Base-by-base conservation (phyloP, 2,797 vertebrate genomes). In the Melanotaenia pygmaea region DNA sequence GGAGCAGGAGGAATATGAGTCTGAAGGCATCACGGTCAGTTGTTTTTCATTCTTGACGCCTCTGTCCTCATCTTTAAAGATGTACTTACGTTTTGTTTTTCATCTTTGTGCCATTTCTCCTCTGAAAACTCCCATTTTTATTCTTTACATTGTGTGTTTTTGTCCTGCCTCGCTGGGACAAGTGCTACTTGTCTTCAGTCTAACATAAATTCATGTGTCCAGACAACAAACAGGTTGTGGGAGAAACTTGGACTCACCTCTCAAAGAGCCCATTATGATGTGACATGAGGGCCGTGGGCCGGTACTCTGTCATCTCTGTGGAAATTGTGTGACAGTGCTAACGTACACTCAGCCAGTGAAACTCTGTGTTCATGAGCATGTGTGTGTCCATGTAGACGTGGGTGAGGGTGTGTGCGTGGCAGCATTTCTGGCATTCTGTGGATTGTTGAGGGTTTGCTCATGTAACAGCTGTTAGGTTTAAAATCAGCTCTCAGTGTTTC, bases 1-100 rank as follows among this genome's bases (percentile, higher is more conserved):
- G 0, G 98, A 99, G 76, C 98, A 99, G 80, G 98, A 99, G 22
- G 98, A 99, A 64, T 99, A 99, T 1, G 97, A 99, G 88, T 94
- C 97, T 0, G 98, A 99, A 85, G 97, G 98, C 85, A 99, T 99
- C 22, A 97, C 97, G 94, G 98, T 99, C 79, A 92, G 10, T 37
- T 20, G 59, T 20, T 65, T 38, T 38, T 11, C 11, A 38, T 38
- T 38, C 37, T 38, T 38, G 7, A 35, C 63, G 22, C 5, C 9
- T 1, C 50, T 18, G 16, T 30, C 28, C 51, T 38, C 59, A 12
- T 20, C 26, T 26, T 40, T 20, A 37, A 14, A 20, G 8, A 1
- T n/a, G 26, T 34, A 50, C 45, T 12, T 26, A 13, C 5, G 8
- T 37, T 28, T 37, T 28, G 2, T 37, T 59, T 47, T 62, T 37